phyloP scores from a whole-genome alignment of 2,888 invertebrate species.

The Panzeria rudis region DNA sequence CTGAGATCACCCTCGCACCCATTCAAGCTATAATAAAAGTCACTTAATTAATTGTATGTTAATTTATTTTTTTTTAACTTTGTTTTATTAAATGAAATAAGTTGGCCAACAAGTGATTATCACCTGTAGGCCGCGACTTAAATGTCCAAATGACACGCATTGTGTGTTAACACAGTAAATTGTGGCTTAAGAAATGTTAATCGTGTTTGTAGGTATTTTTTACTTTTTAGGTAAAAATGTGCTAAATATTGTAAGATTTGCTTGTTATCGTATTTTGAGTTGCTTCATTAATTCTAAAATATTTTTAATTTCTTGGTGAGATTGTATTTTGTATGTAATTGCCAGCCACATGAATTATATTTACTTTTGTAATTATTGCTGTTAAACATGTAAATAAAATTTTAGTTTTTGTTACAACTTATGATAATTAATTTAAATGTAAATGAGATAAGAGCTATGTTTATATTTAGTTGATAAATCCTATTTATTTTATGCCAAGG shows the following conservation, averaged over 20 bases:
- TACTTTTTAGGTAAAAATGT: neutral
- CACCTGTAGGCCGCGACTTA: conserved; percentile 14
- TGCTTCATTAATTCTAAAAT: neutral
- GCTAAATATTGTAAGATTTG: neutral
- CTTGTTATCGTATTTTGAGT: neutral
- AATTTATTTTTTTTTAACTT: conserved; percentile 4
- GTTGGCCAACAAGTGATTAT: conserved; percentile 34
- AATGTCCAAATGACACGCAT: conserved; percentile 40
- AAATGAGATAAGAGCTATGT: neutral
- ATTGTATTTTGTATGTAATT: neutral
- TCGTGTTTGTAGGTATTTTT: neutral
- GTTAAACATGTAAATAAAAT: neutral
- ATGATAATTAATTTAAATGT: neutral
- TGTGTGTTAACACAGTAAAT: conserved; percentile 1
- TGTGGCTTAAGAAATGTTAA: neutral
- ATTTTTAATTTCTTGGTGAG: neutral
- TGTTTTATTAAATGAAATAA: conserved; percentile 7
- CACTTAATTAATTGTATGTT: neutral
- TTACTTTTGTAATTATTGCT: neutral
- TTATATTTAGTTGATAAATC: neutral
- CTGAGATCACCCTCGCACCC: too few relatives aligned
- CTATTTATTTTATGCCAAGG: neutral
- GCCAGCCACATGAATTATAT: neutral
- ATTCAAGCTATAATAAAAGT: neutral
- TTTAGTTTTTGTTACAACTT: neutral